Evolutionary conservation across 2,888 invertebrate genomes (phyloP).

Genomic region (Megastigmus dorsalis): DNA sequence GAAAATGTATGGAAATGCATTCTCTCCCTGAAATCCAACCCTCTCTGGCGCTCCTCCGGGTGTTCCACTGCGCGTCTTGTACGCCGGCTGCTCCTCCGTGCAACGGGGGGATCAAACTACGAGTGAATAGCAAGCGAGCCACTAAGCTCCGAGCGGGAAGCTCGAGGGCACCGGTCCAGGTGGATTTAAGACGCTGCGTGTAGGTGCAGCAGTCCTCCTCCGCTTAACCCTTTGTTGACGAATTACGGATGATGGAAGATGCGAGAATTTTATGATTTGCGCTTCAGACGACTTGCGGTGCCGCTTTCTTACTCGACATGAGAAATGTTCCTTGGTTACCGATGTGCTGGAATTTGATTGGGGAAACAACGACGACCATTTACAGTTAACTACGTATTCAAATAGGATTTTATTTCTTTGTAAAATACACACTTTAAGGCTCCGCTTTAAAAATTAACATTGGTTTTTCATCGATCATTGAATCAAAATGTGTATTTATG

Average conservation of each 20-base stretch:
- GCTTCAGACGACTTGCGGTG: too few relatives aligned
- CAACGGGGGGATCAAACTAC: conserved; percentile 41
- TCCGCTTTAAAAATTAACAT: too few relatives aligned
- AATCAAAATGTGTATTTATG: too few relatives aligned
- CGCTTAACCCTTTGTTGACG: conserved; percentile 32
- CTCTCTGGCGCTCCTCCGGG: conserved; percentile 1
- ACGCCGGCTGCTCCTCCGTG: neutral
- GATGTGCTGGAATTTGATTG: too few relatives aligned
- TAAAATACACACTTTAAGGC: too few relatives aligned
- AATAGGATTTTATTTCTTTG: too few relatives aligned
- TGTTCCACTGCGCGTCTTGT: neutral
- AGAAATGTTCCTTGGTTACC: too few relatives aligned
- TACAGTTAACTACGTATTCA: too few relatives aligned
- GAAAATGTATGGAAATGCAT: conserved; percentile 64
- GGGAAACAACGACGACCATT: too few relatives aligned
- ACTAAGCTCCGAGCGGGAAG: conserved; percentile 28
- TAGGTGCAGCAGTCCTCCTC: neutral
- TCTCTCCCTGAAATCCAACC: conserved; percentile 52
- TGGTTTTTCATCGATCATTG: too few relatives aligned
- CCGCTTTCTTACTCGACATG: too few relatives aligned
- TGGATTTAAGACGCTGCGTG: conserved; percentile 18
- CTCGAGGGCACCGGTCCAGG: conserved; percentile 22
- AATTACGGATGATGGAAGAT: neutral
- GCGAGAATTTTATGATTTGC: too few relatives aligned
- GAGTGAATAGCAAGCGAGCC: conserved; percentile 56